Evolutionary conservation across 2,113 vertebrate genomes (phyloP), one percentile per base, ranked within the genome.

Genomic region (Eurypyga helias): DNA sequence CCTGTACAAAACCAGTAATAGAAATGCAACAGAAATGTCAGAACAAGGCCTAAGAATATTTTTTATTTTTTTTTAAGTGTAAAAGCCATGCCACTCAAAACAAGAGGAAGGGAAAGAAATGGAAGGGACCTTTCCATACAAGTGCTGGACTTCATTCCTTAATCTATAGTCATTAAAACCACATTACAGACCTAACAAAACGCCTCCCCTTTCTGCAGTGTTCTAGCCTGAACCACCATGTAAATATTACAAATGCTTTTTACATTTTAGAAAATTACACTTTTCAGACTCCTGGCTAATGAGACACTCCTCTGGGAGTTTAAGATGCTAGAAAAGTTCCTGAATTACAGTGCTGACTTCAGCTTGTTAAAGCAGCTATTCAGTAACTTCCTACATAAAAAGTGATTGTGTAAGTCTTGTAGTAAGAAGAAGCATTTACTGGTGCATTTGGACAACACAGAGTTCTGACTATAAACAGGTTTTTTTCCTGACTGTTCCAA

Each of bases 281-380:
- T 82, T 94, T 93, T 88, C 57, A 80, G 62, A 77, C 49, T 61
- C 7, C 23, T 58, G n/a, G 62, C 54, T 95, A 96, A 92, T 86
- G 17, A 79, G 41, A 78, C 8, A 72, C 83, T 95, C 60, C 83
- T 83, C 38, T 54, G 75, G 75, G 89, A 66, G 65, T 71, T 65
- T 82, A 36, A 66, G 20, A 45, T 36, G 31, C 34, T 49, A 91
- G 67, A 69, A 94, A 94, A 77, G 89, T 84, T 65, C 28, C 66
- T 51, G 58, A 93, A 70, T 52, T 46, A 65, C 24, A 71, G 6
- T 23, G 10, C 76, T 86, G 67, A 65, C 64, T 93, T 91, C 67
- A 92, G 52, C 17, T 43, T 90, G 11, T 33, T 75, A 91, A 97
- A 97, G 28, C 33, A 91, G 48, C 31, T 88, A 46, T 12, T 70